Conservation (phyloP, 1,140 invertebrate genomes). For the Drosophila parvula region DNA sequence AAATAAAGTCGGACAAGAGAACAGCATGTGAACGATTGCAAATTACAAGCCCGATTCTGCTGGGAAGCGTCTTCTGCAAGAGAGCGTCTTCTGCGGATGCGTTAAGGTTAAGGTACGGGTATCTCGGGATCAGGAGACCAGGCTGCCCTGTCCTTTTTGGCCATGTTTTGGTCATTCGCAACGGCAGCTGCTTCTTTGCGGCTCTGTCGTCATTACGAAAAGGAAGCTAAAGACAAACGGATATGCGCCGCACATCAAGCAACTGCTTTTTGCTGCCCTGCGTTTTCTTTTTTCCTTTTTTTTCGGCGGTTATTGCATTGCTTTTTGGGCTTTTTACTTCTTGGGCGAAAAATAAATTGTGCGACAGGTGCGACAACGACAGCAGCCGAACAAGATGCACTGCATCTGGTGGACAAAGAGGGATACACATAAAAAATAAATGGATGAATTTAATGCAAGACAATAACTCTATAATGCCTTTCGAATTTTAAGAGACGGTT, state of each 20-base stretch:
- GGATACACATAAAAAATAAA: constrained; percentile 9
- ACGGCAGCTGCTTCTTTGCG: constrained; percentile 76
- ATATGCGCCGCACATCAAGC: constrained; percentile 79
- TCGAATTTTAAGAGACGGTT: neutral
- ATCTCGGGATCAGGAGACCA: constrained; percentile 64
- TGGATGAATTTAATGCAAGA: neutral
- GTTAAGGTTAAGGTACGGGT: constrained; percentile 37
- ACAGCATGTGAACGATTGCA: constrained; percentile 81
- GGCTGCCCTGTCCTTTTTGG: constrained; percentile 23
- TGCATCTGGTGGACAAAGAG: constrained; percentile 10
- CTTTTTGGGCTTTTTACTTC: constrained; percentile 69
- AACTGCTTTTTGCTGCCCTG: constrained; percentile 64
- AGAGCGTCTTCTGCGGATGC: constrained; percentile 5
- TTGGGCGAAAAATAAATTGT: constrained; percentile 80
- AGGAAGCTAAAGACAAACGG: constrained; percentile 82
- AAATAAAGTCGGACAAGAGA: constrained; percentile 81
- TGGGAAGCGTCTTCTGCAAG: constrained; percentile 22
- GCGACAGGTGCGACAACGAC: constrained; percentile 78
- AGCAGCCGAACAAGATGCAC: constrained; percentile 45
- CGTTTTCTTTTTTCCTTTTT: constrained; percentile 23
- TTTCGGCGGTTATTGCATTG: constrained; percentile 64
- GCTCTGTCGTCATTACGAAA: constrained; percentile 76
- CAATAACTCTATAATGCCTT: neutral
- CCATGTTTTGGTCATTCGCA: constrained; percentile 33
- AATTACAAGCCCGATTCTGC: constrained; percentile 63